Evolutionary conservation across 2,888 invertebrate species (phyloP), one percentile per base, ranked within the genome.

Genomic region (Aphodius sticticus): DNA sequence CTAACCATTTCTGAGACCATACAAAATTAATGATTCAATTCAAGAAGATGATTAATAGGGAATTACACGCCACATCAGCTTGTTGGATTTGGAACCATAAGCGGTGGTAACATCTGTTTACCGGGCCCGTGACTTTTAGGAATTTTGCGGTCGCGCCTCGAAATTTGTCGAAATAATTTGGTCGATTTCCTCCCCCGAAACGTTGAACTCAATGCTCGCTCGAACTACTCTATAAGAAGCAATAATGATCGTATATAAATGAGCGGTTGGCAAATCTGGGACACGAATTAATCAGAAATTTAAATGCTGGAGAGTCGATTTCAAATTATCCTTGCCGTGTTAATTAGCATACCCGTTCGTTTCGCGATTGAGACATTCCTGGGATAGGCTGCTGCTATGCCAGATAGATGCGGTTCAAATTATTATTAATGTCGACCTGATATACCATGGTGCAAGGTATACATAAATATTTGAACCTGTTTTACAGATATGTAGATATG

Each of bases 21-120:
- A 53, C 53, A 53, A 53, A 53, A 74, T 74, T 36, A 74, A 74
- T 74, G 74, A 74, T 16, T 74, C 74, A 74, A 74, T 74, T 74
- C 74, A 35, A 26, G n/a, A 35, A 37, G 35, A 74, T 74, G 74
- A 74, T 74, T 35, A 74, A 74, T 74, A 36, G 74, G 74, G 37
- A 74, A 74, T 74, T 74, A 74, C 74, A 74, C 74, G 74, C 35
- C 15, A 74, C 74, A 74, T 74, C 16, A 35, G 53, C 53, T 53
- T 53, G 53, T 53, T 53, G 53, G 7, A 53, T 53, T 53, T 53
- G 12, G 53, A 53, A 53, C 53, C 53, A 53, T 53, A 2, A 53
- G 53, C 53, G 53, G 53, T 53, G 53, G 53, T 12, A 53, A 53
- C 53, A 53, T 53, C 9, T 53, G 53, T 53, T 53, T 53, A 12